These are phyloP conservation scores for Rhabdophis nuchalis DNA, from an alignment of 2,797 vertebrate species.

Conservation along the genomic window DNA sequence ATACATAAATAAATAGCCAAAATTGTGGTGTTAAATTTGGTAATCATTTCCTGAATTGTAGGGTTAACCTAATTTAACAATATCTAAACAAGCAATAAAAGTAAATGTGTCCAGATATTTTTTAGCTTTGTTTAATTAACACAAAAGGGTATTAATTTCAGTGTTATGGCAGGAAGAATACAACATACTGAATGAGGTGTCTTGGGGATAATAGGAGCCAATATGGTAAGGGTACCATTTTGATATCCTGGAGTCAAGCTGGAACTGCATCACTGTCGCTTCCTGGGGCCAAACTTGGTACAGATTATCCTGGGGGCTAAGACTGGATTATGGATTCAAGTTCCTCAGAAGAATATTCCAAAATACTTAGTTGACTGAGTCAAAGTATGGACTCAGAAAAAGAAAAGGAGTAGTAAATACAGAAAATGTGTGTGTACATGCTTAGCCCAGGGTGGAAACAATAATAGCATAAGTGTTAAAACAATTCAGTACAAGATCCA, in stretches of 20 bases:
- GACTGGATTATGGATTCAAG: background rate
- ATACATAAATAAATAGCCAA: background rate
- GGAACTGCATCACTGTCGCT: background rate
- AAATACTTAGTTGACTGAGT: background rate
- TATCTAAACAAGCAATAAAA: background rate
- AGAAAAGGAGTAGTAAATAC: background rate
- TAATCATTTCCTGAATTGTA: background rate
- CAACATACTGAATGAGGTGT: background rate
- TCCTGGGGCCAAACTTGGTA: background rate
- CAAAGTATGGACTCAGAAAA: background rate
- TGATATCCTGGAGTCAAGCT: background rate
- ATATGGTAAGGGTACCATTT: background rate
- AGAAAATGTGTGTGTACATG: background rate
- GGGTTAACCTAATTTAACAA: background rate
- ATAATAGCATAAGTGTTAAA: background rate
- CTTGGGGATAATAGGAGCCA: background rate
- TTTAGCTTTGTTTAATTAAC: background rate
- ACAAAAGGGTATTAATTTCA: background rate
- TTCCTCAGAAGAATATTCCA: background rate
- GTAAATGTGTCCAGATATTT: background rate
- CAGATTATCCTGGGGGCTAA: background rate
- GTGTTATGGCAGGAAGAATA: background rate
- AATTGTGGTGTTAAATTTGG: background rate
- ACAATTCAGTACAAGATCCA: background rate
- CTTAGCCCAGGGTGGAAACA: background rate